Evolutionary conservation across 2,888 invertebrate genomes (phyloP).

Genomic region (Meteorus cinctellus): DNA sequence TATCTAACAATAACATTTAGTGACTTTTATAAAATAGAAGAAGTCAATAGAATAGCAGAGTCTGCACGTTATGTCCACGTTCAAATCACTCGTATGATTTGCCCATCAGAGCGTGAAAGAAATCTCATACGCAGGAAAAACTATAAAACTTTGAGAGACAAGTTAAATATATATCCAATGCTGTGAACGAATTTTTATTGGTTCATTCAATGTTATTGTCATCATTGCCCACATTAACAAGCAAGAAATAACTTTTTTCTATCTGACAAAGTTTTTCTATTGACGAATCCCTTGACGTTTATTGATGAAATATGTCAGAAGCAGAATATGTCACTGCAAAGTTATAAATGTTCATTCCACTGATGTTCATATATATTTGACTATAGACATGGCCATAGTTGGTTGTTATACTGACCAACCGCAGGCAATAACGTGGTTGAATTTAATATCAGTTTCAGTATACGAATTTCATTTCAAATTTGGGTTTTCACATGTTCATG

Average conservation of each 20-base stretch:
- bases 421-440: slow-evolving; percentile 11
- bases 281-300: neutral
- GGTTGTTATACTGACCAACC: neutral
- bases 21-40: no score
- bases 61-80: neutral
- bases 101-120: neutral
- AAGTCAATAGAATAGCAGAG: neutral
- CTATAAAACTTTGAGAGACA: no score
- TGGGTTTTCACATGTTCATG: neutral
- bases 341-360: neutral
- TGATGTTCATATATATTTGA: neutral
- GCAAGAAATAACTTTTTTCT: neutral
- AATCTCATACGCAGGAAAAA: no score
- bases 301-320: neutral
- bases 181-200: no score
- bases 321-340: neutral
- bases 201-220: no score
- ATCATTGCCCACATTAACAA: neutral
- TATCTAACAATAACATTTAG: no score
- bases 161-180: no score
- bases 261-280: neutral
- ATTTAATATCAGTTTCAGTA: slow-evolving; percentile 3
- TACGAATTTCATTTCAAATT: slow-evolving; percentile 16
- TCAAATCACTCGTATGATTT: neutral
- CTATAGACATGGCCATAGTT: neutral